Evolutionary conservation across 2,797 vertebrate genomes (phyloP).

Genomic region (Masticophis lateralis): DNA sequence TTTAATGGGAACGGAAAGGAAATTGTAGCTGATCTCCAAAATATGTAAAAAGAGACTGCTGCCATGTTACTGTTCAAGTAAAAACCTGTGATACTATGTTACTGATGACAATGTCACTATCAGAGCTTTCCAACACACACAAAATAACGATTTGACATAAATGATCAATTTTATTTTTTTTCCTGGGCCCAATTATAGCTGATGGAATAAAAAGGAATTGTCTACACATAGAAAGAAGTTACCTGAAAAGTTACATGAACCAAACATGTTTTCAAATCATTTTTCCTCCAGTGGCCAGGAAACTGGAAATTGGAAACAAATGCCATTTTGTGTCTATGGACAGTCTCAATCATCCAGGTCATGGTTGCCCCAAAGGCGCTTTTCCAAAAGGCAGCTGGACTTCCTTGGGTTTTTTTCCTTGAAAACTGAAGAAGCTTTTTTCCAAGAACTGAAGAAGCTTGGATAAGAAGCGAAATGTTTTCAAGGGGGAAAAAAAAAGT

Average conservation of each 20-base stretch:
- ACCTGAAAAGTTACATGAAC: not conserved
- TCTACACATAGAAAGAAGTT: constrained; percentile 33
- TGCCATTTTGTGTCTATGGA: not conserved
- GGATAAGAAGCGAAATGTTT: not conserved
- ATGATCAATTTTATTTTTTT: not conserved
- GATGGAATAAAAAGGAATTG: constrained; percentile 45
- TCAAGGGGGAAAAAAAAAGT: not conserved
- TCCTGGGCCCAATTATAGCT: not conserved
- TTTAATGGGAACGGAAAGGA: not conserved
- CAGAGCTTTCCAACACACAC: not conserved
- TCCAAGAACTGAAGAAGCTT: not conserved
- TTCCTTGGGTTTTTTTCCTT: not conserved
- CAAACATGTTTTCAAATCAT: not conserved
- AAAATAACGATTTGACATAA: accelerated
- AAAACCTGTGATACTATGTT: not conserved
- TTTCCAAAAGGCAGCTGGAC: not conserved
- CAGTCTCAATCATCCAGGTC: not conserved
- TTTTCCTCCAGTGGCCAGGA: not conserved
- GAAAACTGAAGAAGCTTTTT: not conserved
- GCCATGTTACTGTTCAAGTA: not conserved
- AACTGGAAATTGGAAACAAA: not conserved
- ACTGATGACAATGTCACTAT: not conserved
- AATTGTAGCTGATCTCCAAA: not conserved
- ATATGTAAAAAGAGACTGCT: not conserved
- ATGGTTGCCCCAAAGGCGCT: not conserved